Percentiles rank a stretch among this genome's conserved stretches.
phyloP scores from a whole-genome alignment of 2,888 invertebrate species.

The Drosophila mettleri region DNA sequence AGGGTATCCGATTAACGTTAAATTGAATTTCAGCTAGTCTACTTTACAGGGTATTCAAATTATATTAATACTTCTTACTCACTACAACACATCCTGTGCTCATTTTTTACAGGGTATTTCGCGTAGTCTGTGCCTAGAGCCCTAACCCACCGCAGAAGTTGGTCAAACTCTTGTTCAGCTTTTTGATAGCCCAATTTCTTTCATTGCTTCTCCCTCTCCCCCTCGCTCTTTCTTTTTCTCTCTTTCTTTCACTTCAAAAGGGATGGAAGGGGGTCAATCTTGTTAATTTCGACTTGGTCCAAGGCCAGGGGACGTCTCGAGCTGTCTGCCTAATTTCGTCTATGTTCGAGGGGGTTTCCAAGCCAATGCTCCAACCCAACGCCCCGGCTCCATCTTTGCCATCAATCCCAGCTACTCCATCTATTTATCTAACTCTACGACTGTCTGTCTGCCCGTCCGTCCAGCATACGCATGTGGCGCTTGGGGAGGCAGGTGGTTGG shows the following conservation, averaged over 20 bases:
- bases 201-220: constrained; percentile 55
- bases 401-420: constrained; percentile 53
- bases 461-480: constrained; percentile 62
- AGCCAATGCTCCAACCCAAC: constrained; percentile 5
- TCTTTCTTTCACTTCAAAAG: neutral
- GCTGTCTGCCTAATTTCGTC: constrained; percentile 54
- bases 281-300: constrained; percentile 69
- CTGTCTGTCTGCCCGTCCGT: constrained; percentile 16
- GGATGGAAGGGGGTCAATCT: constrained; percentile 65
- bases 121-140: no score
- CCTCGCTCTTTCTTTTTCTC: neutral
- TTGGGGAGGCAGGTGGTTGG: constrained; percentile 9
- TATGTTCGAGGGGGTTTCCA: constrained; percentile 27
- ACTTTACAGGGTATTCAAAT: neutral
- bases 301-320: constrained; percentile 23
- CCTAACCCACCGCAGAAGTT: constrained; percentile 27
- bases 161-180: constrained; percentile 37
- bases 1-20: no score
- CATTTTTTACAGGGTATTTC: constrained; percentile 31
- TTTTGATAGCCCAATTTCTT: constrained; percentile 74
- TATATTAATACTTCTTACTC: neutral
- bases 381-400: constrained; percentile 24
- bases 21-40: no score
- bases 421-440: constrained; percentile 47
- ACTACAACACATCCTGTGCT: neutral